Base-by-base conservation (phyloP, 1,140 invertebrate species). In the Caenorhabditis briggsae region DNA sequence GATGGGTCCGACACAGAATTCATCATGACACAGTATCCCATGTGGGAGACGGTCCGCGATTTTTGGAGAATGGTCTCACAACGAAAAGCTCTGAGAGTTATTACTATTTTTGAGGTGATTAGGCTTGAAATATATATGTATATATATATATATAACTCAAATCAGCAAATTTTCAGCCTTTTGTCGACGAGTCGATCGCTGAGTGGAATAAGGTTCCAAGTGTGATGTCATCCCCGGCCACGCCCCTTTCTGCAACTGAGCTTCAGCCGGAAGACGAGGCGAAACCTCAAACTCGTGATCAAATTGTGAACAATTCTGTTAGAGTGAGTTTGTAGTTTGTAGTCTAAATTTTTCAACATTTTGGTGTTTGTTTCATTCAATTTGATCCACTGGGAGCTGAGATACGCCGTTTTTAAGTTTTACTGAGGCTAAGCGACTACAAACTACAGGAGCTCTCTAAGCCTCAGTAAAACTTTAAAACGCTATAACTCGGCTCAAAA, bases 1-100 rank as follows among this genome's bases (percentile, higher is more conserved):
- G 59, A 61, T 14, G 18, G n/a, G n/a, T 61, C 59, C 8, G 59
- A 61, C 9, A 61, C 59, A 1, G 59, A 61, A 61, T 70, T 70
- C 64, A 70, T 70, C 16, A 70, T 70, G 41, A 70, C 64, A 18
- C 64, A 70, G 23, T 70, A 25, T 41, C 64, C 64, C 5, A 12
- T 70, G 16, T 12, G n/a, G 64, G 64, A 48, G 5, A 70, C 64
- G 5, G 41, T 70, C 16, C 5, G 43, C 1, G 64, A 70, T 20
- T 70, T 70, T 48, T 70, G 64, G 64, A 11, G 43, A 46, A 70
- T 70, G 64, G 64, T 70, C 41, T 70, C 64, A 2, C 64, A 70
- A 41, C 12, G n/a, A 46, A 70, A 48, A n/a, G 64, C 64, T 1
- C 2, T 46, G 41, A 70, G 64, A 48, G 64, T 70, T 18, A 46